Evolutionary conservation across 1,140 invertebrate species (phyloP).

Genomic region (Popillia japonica): DNA sequence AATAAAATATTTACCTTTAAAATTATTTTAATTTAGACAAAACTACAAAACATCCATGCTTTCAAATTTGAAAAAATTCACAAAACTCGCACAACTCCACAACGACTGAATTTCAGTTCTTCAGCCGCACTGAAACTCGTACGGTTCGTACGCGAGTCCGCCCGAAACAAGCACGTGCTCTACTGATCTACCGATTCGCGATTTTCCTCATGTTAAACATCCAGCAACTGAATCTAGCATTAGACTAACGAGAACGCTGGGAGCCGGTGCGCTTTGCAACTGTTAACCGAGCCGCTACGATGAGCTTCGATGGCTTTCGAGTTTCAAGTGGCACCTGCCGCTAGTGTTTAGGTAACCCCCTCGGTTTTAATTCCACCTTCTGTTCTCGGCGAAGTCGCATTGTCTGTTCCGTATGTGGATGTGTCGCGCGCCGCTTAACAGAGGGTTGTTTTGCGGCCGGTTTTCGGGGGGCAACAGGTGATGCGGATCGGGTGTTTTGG

Average conservation of each 20-base stretch:
- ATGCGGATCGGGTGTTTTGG: not conserved
- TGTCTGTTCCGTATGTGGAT: not conserved
- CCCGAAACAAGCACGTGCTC: not conserved
- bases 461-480: not conserved
- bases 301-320: constrained; percentile 13
- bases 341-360: not conserved
- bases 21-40: too few relatives aligned
- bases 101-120: too few relatives aligned
- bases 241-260: not conserved
- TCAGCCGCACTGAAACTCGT: too few relatives aligned
- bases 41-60: too few relatives aligned
- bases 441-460: not conserved
- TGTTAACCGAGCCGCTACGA: not conserved
- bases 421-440: not conserved
- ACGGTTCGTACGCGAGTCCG: not conserved
- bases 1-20: too few relatives aligned
- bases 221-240: not conserved
- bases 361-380: not conserved
- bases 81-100: too few relatives aligned
- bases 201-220: not conserved
- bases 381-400: not conserved
- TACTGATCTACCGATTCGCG: not conserved
- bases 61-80: too few relatives aligned
- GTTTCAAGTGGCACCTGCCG: not conserved
- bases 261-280: not conserved